phyloP scores from a whole-genome alignment of 1,140 invertebrate species.

The Penaeus chinensis region DNA sequence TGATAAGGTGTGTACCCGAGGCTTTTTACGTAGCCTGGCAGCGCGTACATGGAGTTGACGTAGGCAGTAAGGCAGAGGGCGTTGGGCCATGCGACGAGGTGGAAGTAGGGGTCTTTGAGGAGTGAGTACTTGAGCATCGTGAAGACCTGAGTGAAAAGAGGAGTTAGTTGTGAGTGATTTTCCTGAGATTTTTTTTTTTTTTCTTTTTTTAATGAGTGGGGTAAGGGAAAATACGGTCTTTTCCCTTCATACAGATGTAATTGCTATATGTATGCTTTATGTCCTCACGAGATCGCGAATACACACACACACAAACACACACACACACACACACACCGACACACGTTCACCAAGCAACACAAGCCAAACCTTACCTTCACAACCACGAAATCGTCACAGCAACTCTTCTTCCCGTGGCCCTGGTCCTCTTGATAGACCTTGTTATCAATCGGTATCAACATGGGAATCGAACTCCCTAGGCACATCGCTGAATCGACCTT shows the following conservation, averaged over 20 bases:
- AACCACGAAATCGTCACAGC: conserved; percentile 30
- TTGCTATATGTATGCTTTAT: too few species aligned
- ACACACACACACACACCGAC: too few species aligned
- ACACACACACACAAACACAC: too few species aligned
- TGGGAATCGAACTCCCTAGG: conserved; percentile 12
- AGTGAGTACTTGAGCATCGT: conserved; percentile 29
- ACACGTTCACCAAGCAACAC: too few species aligned
- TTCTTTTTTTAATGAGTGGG: too few species aligned
- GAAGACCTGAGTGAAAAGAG: conserved; percentile 24
- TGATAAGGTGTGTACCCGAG: conserved; percentile 35
- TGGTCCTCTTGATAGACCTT: neutral
- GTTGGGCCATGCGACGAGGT: conserved; percentile 48
- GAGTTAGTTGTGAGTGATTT: neutral
- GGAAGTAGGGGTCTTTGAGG: conserved; percentile 39
- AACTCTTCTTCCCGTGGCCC: neutral
- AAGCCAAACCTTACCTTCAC: conserved; percentile 38
- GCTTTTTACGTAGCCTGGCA: conserved; percentile 39
- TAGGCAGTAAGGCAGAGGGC: conserved; percentile 1
- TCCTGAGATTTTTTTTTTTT: neutral
- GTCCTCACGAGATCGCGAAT: too few species aligned
- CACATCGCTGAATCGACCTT: conserved; percentile 11
- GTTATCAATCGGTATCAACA: conserved; percentile 6
- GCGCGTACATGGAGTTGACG: conserved; percentile 40
- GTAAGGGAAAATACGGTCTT: too few species aligned
- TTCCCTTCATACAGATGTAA: too few species aligned